Evolutionary conservation across 2,888 invertebrate species (phyloP).

Genomic region (Pollenia griseotomentosa): DNA sequence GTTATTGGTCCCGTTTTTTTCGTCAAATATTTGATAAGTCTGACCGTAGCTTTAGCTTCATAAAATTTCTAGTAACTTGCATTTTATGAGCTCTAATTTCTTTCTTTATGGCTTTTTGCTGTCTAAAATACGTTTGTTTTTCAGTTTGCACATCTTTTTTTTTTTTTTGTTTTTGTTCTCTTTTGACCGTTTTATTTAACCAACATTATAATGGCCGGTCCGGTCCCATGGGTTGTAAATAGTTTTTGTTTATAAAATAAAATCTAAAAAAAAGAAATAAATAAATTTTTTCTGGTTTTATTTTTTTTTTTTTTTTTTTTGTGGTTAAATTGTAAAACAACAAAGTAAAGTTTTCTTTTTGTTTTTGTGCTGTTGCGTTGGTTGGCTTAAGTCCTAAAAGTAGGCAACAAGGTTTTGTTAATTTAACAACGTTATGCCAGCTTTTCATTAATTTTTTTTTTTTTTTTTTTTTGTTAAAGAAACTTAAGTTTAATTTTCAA

Average conservation of each 20-base stretch:
- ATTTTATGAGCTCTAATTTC: conserved; percentile 58
- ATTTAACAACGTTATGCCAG: neutral
- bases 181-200: conserved; percentile 52
- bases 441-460: conserved; percentile 13
- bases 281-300: neutral
- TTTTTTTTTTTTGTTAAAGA: neutral
- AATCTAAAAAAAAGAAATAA: neutral
- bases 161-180: neutral
- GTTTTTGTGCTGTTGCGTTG: neutral
- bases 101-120: conserved; percentile 22
- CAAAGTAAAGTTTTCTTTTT: conserved; percentile 33
- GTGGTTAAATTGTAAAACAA: conserved; percentile 12
- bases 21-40: no score
- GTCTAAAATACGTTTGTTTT: conserved; percentile 23
- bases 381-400: conserved; percentile 9
- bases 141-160: neutral
- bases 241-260: conserved; percentile 55
- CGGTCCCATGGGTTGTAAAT: conserved; percentile 59
- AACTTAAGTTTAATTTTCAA: neutral
- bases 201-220: conserved; percentile 51
- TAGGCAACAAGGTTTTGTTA: conserved; percentile 27
- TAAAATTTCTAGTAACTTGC: conserved; percentile 37
- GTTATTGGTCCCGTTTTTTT: no score
- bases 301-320: conserved; percentile 21
- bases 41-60: no score